Conservation (phyloP, 2,113 vertebrate genomes). For the Apteryx mantelli region DNA sequence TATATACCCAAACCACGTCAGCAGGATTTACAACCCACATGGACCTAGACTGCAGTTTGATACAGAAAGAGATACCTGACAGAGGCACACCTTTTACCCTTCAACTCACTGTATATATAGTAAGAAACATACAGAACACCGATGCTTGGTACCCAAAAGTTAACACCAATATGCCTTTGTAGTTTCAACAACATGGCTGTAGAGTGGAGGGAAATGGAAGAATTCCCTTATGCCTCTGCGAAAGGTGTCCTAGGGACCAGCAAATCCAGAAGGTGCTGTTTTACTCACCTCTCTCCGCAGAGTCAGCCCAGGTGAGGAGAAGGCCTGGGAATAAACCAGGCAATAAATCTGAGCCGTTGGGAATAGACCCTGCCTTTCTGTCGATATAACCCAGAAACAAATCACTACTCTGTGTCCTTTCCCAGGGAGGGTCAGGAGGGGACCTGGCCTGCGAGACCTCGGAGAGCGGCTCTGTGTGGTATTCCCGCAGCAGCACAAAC, state of each 20-base stretch:
- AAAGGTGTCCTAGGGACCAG: background rate
- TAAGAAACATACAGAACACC: background rate
- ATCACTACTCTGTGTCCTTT: background rate
- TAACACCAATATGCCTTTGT: background rate
- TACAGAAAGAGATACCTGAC: background rate
- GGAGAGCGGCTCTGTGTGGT: rapidly evolving
- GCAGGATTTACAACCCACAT: background rate
- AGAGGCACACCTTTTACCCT: background rate
- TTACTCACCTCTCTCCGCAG: background rate
- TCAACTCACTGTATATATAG: background rate
- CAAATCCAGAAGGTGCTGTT: background rate
- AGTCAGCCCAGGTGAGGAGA: background rate
- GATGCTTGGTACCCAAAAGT: background rate
- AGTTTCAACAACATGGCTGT: background rate
- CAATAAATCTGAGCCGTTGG: background rate
- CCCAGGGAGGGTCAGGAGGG: background rate
- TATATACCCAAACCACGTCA: background rate
- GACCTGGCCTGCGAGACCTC: background rate
- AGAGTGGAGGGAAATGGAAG: background rate
- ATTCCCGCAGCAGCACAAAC: background rate
- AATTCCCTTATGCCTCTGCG: rapidly evolving
- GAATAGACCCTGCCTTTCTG: too few relatives aligned
- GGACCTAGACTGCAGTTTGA: background rate
- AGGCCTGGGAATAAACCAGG: rapidly evolving
- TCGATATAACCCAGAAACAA: background rate